Evolutionary conservation across 2,888 invertebrate genomes (phyloP), one percentile per base, ranked within the genome.

Genomic region (Syrphus vitripennis): DNA sequence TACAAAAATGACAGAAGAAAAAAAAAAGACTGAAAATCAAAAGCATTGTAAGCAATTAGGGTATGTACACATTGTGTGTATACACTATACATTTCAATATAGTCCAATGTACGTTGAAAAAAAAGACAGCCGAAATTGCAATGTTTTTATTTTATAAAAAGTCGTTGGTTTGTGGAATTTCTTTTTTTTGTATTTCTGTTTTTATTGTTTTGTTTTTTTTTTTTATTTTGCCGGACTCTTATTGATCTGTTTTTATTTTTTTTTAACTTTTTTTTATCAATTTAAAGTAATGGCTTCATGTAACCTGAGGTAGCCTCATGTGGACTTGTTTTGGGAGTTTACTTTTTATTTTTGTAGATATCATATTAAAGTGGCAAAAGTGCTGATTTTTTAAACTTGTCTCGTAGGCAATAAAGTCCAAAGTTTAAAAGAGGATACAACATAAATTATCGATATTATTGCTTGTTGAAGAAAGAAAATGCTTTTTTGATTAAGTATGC

Each of bases 1-100:
- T 16, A 37, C 42, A 55, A 42, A 74, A 74, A 70, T 74, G 78
- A 65, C 63, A 57, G 61, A 21, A 31, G 29, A 29, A 45, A 57
- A 21, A 61, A 69, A 37, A 63, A 57, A 63, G 21, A n/a, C n/a
- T n/a, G 50, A 69, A 57, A 57, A 50, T n/a, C 40, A 9, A 19
- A 69, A 9, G 45, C 65, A 65, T 45, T 26, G 65, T 45, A 45
- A 65, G 26, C 63, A 63, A 65, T 63, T 63, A 63, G 63, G 63
- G 63, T 63, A 63, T 29, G 63, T 19, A 63, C 63, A 63, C 42
- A 42, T 61, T 21, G 26, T 40, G 59, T 21, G 14, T 19, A 19
- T 10, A 6, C 34, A n/a, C n/a, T n/a, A n/a, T n/a, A n/a, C n/a
- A n/a, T n/a, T n/a, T n/a, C n/a, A n/a, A 9, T 19, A 6, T 3